Evolutionary conservation across 2,113 vertebrate genomes (phyloP).

Genomic region (Machaerirhynchus nigripectus): DNA sequence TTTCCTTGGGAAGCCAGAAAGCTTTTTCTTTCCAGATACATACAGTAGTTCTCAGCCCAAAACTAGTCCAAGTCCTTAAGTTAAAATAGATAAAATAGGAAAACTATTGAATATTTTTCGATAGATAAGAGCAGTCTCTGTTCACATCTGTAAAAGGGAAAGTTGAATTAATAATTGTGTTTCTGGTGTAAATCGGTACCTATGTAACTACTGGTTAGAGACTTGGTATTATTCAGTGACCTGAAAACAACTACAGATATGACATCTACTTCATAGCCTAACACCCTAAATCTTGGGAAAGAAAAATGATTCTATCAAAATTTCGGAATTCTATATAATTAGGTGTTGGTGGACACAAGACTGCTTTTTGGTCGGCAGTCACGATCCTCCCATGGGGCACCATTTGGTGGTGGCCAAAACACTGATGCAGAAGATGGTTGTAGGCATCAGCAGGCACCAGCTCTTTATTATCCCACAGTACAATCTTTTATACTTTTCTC

Average conservation of each 20-base stretch:
- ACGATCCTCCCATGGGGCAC: no score
- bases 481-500: no score
- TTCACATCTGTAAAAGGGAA: background rate
- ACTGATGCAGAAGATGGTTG: no score
- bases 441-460: no score
- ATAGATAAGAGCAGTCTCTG: background rate
- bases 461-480: no score
- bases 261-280: background rate
- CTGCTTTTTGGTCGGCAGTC: no score
- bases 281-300: background rate
- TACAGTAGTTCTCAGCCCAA: background rate
- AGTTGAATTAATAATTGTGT: background rate
- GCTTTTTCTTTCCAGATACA: background rate
- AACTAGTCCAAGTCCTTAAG: background rate
- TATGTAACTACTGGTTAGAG: background rate
- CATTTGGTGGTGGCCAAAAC: no score
- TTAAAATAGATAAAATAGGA: background rate
- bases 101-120: background rate
- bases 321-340: background rate
- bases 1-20: background rate
- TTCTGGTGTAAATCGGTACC: background rate
- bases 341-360: background rate
- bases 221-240: background rate
- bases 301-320: background rate
- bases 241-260: background rate